phyloP scores from a whole-genome alignment of 2,888 invertebrate genomes.

The Aporophyla lueneburgensis region DNA sequence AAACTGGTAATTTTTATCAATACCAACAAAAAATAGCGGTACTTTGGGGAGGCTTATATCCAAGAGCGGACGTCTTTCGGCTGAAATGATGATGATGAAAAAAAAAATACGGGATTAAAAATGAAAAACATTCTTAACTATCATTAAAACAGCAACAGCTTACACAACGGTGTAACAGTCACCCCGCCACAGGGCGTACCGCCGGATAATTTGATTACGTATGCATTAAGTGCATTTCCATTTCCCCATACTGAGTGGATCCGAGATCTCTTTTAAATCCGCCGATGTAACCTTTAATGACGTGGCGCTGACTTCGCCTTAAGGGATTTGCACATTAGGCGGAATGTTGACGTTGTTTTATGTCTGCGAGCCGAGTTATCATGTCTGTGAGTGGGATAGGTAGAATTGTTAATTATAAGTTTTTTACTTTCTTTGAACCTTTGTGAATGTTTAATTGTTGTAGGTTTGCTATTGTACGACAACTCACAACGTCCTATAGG shows the following conservation, averaged over 20 bases:
- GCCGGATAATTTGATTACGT: constrained; percentile 88
- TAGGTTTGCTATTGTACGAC: background rate
- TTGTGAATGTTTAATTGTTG: constrained; percentile 27
- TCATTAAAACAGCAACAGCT: too few relatives aligned
- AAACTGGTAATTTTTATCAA: background rate
- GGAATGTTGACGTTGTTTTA: constrained; percentile 37
- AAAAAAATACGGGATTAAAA: too few relatives aligned
- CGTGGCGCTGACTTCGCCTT: constrained; percentile 62
- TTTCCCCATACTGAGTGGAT: constrained; percentile 80
- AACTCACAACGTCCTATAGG: too few relatives aligned
- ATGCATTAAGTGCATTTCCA: constrained; percentile 90
- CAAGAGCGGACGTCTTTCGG: too few relatives aligned
- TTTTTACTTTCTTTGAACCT: constrained; percentile 4
- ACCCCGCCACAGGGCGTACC: constrained; percentile 59
- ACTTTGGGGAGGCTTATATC: too few relatives aligned
- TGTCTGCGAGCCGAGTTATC: constrained; percentile 33
- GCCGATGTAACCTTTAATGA: constrained; percentile 79
- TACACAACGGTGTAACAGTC: constrained; percentile 59
- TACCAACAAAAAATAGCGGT: too few relatives aligned
- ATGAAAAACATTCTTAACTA: too few relatives aligned
- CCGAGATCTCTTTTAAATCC: constrained; percentile 84
- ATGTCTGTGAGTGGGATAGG: background rate
- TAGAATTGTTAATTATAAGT: background rate
- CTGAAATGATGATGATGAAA: too few relatives aligned
- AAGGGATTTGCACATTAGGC: constrained; percentile 57